phyloP scores from a whole-genome alignment of 2,888 invertebrate genomes.

The Phymatocera aterrima region DNA sequence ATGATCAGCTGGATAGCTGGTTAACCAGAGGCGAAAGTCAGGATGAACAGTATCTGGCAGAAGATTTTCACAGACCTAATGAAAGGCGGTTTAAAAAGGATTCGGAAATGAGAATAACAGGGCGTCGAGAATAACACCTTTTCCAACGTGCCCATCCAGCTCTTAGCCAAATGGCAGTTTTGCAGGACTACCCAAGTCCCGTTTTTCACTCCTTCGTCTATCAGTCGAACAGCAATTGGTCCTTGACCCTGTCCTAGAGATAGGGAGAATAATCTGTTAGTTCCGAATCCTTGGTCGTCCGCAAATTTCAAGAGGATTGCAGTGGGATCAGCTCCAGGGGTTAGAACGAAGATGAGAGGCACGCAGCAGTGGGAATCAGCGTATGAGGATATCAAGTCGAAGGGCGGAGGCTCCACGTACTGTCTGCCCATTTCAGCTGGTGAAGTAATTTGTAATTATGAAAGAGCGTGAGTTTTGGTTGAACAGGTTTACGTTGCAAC shows the following conservation, averaged over 20 bases:
- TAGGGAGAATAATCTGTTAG: slow-evolving; percentile 85
- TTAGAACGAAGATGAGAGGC: slow-evolving; percentile 92
- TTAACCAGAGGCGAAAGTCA: slow-evolving; percentile 95
- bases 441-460: neutral
- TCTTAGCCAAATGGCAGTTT: slow-evolving; percentile 96
- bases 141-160: slow-evolving; percentile 95
- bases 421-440: slow-evolving; percentile 84
- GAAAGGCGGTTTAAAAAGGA: slow-evolving; percentile 44
- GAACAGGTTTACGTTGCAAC: slow-evolving; percentile 32
- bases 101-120: neutral
- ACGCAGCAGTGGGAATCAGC: slow-evolving; percentile 90
- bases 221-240: slow-evolving; percentile 89
- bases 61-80: slow-evolving; percentile 89
- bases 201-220: slow-evolving; percentile 88
- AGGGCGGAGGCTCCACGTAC: slow-evolving; percentile 93
- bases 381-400: slow-evolving; percentile 90
- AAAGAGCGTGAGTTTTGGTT: neutral
- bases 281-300: slow-evolving; percentile 92
- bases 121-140: slow-evolving; percentile 77
- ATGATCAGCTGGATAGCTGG: slow-evolving; percentile 92
- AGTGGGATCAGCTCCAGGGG: slow-evolving; percentile 96
- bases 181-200: slow-evolving; percentile 97
- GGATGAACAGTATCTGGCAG: slow-evolving; percentile 89
- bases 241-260: slow-evolving; percentile 97
- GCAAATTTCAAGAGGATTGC: slow-evolving; percentile 94